phyloP scores from a whole-genome alignment of 2,888 invertebrate species.

The Pollenia labialis region DNA sequence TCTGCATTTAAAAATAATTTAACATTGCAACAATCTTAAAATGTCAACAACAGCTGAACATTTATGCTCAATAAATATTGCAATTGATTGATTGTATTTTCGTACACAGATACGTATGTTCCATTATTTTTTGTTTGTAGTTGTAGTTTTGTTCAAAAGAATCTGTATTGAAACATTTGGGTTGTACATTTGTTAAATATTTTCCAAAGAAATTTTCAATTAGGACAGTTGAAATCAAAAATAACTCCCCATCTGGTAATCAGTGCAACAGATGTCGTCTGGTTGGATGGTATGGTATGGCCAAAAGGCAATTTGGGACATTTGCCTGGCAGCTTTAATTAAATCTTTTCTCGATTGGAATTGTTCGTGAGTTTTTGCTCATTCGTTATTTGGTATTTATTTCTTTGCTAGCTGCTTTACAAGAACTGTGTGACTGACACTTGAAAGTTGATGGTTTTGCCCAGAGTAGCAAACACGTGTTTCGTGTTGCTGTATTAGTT shows the following conservation, averaged over 20 bases:
- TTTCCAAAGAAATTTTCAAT: neutral
- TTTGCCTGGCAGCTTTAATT: conserved; percentile 54
- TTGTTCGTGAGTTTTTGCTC: conserved; percentile 23
- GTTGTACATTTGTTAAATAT: conserved; percentile 2
- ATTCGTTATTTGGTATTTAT: neutral
- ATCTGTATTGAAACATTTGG: conserved; percentile 8
- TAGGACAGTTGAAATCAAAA: conserved; percentile 7
- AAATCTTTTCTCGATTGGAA: conserved; percentile 37
- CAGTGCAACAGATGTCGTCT: conserved; percentile 52
- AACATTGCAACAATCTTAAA: conserved; percentile 38
- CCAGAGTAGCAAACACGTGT: conserved; percentile 1
- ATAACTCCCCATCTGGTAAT: conserved; percentile 24
- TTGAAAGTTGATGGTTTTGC: neutral
- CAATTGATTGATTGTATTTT: conserved; percentile 24
- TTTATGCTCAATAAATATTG: conserved; percentile 27
- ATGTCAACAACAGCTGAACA: conserved; percentile 44
- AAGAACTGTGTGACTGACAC: neutral
- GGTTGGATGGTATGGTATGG: conserved; percentile 6
- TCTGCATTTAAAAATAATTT: conserved; percentile 28
- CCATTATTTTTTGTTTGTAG: neutral
- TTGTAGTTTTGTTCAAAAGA: conserved; percentile 2
- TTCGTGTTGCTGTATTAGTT: neutral
- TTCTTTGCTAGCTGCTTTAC: neutral
- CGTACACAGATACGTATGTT: too few species aligned
- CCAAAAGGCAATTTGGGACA: conserved; percentile 37